Conservation (phyloP, 1,140 invertebrate species). For the Schlechtendalia chinensis region DNA sequence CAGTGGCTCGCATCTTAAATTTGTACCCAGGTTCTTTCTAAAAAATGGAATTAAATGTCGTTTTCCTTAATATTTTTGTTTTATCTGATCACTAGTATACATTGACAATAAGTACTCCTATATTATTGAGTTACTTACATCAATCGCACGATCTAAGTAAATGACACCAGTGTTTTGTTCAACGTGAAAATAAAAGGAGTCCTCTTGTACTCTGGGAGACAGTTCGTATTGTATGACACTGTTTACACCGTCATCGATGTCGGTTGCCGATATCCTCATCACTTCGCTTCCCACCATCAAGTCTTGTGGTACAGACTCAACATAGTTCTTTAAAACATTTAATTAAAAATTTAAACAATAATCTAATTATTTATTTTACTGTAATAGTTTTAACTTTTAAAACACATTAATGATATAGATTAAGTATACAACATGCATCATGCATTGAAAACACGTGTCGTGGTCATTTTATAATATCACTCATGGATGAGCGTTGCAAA, state of each 20-base stretch:
- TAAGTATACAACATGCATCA: neutral
- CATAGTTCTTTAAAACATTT: slow-evolving; percentile 63
- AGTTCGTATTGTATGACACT: slow-evolving; percentile 70
- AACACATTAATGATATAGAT: neutral
- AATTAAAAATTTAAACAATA: neutral
- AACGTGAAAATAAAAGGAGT: slow-evolving; percentile 73
- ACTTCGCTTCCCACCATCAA: slow-evolving; percentile 68
- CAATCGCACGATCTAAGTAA: slow-evolving; percentile 68
- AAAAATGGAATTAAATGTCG: slow-evolving; percentile 53
- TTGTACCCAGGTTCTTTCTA: slow-evolving; percentile 67
- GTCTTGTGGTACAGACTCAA: slow-evolving; percentile 74
- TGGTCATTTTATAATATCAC: too few relatives aligned
- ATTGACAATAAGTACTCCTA: neutral
- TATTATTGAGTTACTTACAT: slow-evolving; percentile 60
- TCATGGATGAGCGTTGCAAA: too few relatives aligned
- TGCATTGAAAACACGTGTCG: neutral
- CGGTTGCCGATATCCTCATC: slow-evolving; percentile 83
- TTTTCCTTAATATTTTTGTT: neutral
- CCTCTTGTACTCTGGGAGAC: slow-evolving; percentile 58
- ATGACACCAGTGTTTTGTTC: slow-evolving; percentile 76
- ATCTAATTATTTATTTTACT: neutral
- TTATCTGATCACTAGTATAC: neutral
- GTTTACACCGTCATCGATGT: slow-evolving; percentile 83
- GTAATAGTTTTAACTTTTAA: neutral
- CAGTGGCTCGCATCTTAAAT: slow-evolving; percentile 72